Base-by-base conservation (phyloP, 1,140 invertebrate genomes). In the Eulimnadia texana region DNA sequence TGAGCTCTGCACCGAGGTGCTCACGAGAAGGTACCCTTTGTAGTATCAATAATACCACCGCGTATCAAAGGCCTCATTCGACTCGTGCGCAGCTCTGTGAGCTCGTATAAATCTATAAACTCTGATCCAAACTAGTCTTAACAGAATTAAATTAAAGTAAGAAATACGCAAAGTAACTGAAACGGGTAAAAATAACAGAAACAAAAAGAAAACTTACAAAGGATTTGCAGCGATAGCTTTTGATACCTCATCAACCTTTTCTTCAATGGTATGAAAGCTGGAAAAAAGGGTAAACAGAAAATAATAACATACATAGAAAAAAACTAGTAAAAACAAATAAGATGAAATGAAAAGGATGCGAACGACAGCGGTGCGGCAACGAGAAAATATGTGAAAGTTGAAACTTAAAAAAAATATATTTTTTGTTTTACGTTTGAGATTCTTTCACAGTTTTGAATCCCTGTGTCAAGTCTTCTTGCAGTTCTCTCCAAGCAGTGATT, bases 401-500 rank as follows among this genome's bases (percentile, higher is more conserved):
- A 24, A 25, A 28, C 20, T n/a, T n/a, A n/a, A n/a, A n/a, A n/a
- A n/a, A n/a, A n/a, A n/a, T n/a, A n/a, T n/a, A n/a, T n/a, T n/a
- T n/a, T n/a, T n/a, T n/a, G n/a, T 20, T 20, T 50, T 82, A 94
- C 91, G 92, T 91, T 73, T 88, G 83, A 68, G 90, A 93, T 70
- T 95, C 91, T 72, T 93, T 93, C 47, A 96, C 88, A 71, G 90
- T 93, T 72, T 87, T 87, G 58, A 96, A 74, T 63, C 91, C 88
- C 71, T 94, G 89, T 72, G 86, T 88, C 69, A 97, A 83, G 70
- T 97, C 93, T 66, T 90, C 86, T 50, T 84, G 84, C 33, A 96
- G 81, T 75, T 96, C 93, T 69, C 85, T 87, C 86, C 91, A 92
- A 20, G 91, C 88, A 59, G 88, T 94, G 67, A 98, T 93, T 57